phyloP scores from a whole-genome alignment of 2,113 vertebrate genomes.

The Daphoenositta chrysoptera region DNA sequence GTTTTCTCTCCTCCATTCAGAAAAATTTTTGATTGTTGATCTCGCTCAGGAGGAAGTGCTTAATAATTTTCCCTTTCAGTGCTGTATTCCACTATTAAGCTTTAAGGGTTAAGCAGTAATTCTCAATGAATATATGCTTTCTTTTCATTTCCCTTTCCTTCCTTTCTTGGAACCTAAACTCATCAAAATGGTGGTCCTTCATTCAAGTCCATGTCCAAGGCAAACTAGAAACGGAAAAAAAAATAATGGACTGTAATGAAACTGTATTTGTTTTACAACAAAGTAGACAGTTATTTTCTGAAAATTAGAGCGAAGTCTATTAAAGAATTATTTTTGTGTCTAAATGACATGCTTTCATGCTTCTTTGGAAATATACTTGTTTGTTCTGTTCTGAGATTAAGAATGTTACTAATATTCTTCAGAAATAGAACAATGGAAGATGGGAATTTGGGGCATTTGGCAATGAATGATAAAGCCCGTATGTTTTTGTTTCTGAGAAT shows the following conservation, averaged over 20 bases:
- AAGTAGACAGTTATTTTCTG: neutral
- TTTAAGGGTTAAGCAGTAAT: neutral
- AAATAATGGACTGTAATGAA: neutral
- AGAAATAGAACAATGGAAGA: neutral
- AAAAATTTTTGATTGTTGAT: neutral
- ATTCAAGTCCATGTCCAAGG: neutral
- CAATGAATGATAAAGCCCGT: neutral
- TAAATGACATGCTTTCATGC: neutral
- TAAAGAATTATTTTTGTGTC: neutral
- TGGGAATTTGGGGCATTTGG: neutral
- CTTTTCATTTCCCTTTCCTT: neutral
- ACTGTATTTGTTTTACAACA: neutral
- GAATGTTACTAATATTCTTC: neutral
- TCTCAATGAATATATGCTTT: neutral
- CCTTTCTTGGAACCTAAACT: neutral
- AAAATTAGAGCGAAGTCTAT: neutral
- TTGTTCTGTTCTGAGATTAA: neutral
- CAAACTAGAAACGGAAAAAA: neutral
- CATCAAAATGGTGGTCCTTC: neutral
- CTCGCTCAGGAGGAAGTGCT: neutral
- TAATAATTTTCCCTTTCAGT: neutral
- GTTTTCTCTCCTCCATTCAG: neutral
- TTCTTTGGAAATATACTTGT: neutral
- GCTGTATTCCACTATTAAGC: neutral
- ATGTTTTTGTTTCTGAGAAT: neutral